phyloP scores from a whole-genome alignment of 30 jellyfish, hydroid and myxozoan species.

The Hydractinia echinata region DNA sequence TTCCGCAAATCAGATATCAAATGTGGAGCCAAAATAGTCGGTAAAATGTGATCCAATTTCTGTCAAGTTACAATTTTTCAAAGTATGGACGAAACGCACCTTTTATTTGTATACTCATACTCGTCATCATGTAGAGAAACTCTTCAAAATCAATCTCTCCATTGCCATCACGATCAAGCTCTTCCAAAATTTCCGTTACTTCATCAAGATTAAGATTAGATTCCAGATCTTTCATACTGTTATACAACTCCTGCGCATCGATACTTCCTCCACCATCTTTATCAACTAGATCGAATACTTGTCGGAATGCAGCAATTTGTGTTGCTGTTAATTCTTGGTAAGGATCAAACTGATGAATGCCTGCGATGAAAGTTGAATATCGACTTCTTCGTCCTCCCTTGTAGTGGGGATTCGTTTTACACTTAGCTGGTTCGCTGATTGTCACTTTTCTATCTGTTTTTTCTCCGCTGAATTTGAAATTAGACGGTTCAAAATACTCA shows the following conservation, averaged over 20 bases:
- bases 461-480: conserved; percentile 1
- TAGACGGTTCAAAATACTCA: neutral
- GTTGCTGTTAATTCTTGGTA: conserved; percentile 23
- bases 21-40: too few relatives aligned
- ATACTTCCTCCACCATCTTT: conserved; percentile 51
- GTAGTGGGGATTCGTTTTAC: conserved; percentile 6
- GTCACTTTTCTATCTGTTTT: conserved; percentile 2
- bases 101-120: conserved; percentile 35
- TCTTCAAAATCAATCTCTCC: conserved; percentile 44
- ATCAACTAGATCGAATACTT: conserved; percentile 43
- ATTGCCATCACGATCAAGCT: conserved; percentile 43
- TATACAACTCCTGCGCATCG: conserved; percentile 41
- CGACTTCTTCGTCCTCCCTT: conserved; percentile 12
- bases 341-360: conserved; percentile 27
- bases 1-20: too few relatives aligned
- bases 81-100: neutral
- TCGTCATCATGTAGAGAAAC: conserved; percentile 35
- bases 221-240: conserved; percentile 45
- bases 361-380: conserved; percentile 23
- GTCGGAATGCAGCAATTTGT: conserved; percentile 39
- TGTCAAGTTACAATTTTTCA: too few relatives aligned
- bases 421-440: neutral
- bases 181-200: conserved; percentile 27
- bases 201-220: conserved; percentile 11
- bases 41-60: too few relatives aligned